Conservation (phyloP, 1,140 invertebrate species). For the Nymphalis io region DNA sequence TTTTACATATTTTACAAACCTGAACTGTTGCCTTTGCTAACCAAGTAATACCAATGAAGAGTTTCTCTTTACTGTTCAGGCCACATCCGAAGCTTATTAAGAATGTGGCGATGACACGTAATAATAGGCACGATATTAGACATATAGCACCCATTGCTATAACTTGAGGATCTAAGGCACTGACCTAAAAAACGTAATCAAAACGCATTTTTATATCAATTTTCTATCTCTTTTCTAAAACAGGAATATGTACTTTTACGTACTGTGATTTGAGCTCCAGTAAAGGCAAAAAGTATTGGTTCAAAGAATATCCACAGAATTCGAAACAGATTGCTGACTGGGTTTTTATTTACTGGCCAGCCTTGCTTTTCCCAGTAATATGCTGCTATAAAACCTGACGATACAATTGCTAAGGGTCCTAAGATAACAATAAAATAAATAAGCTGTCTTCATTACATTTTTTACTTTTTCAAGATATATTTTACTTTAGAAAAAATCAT, state of each 20-base stretch:
- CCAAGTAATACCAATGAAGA: conserved; percentile 94
- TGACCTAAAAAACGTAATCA: conserved; percentile 72
- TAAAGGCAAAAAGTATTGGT: conserved; percentile 95
- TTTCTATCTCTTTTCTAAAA: neutral
- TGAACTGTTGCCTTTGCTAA: conserved; percentile 96
- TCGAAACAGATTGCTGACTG: conserved; percentile 91
- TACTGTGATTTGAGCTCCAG: conserved; percentile 91
- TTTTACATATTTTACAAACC: conserved; percentile 81
- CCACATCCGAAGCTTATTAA: conserved; percentile 86
- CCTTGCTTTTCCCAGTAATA: conserved; percentile 88
- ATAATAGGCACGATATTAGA: conserved; percentile 81
- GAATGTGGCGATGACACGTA: conserved; percentile 84
- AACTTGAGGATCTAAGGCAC: conserved; percentile 83
- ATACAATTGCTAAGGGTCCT: conserved; percentile 90
- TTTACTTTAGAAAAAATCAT: conserved; percentile 15
- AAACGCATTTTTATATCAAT: neutral
- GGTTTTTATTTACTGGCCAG: conserved; percentile 91
- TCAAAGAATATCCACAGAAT: conserved; percentile 97
- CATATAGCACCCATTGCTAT: conserved; percentile 84
- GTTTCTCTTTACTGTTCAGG: conserved; percentile 92
- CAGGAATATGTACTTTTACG: conserved; percentile 27
- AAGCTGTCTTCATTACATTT: too few relatives aligned
- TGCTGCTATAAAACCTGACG: conserved; percentile 92
- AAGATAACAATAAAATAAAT: conserved; percentile 23
- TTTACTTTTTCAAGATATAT: neutral